A percentile compares a stretch with the other conserved stretches of the same genome.
phyloP scores from a whole-genome alignment of 1,140 invertebrate genomes.

The Caenorhabditis brenneri region DNA sequence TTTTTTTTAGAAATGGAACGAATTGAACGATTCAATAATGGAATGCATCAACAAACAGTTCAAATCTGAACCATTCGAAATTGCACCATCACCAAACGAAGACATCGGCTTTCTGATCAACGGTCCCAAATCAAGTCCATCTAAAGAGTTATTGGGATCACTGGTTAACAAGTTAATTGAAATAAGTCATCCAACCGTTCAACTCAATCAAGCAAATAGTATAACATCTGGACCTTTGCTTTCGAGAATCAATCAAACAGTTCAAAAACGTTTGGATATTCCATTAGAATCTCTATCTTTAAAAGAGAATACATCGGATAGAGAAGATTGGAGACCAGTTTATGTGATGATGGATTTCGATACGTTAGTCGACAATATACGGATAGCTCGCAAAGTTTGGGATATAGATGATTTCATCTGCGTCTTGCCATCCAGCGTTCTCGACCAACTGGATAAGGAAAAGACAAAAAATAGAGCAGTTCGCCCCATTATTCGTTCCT shows the following conservation, averaged over 20 bases:
- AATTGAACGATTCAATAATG: neutral
- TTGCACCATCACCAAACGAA: no score
- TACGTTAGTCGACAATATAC: neutral
- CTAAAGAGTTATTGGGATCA: neutral
- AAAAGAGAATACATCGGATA: neutral
- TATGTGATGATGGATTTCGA: constrained; percentile 8
- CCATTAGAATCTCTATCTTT: neutral
- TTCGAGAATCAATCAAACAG: neutral
- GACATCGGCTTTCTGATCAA: neutral
- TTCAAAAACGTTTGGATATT: neutral
- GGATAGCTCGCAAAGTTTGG: neutral
- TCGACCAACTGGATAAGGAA: neutral
- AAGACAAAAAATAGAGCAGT: neutral
- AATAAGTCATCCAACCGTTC: neutral
- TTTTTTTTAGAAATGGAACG: constrained; percentile 1
- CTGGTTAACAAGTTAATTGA: neutral
- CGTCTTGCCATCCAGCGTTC: neutral
- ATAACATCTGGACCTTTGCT: neutral
- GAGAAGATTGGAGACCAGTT: constrained; percentile 1
- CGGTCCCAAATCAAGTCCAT: neutral
- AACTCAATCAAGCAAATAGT: neutral
- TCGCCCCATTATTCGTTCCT: neutral
- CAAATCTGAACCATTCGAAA: neutral
- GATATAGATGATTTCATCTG: constrained; percentile 28
- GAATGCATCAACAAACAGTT: neutral